Evolutionary conservation across 2,113 vertebrate genomes (phyloP), one percentile per base, ranked within the genome.

Genomic region (Ochotona princeps): DNA sequence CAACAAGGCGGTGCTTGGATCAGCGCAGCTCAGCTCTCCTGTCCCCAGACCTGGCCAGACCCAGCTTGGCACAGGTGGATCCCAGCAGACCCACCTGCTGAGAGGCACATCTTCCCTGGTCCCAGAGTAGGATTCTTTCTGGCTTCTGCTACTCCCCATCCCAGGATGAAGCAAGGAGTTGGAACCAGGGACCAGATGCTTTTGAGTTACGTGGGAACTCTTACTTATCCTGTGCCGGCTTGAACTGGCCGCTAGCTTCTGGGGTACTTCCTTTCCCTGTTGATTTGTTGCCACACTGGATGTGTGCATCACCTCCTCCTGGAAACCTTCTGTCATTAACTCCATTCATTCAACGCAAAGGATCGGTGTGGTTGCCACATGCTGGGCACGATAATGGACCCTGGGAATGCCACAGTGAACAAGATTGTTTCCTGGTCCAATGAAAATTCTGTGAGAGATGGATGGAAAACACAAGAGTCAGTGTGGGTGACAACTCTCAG

Each of bases 261-360:
- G 18, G 60, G 18, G 47, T 83, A 28, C 13, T 14, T 65, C 25
- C 9, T 63, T 69, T 94, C 23, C 76, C 57, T 88, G 30, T 35
- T 6, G 17, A 70, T 51, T 15, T 6, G 21, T 76, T 63, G 12
- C 38, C 38, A 5, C 17, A 57, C 30, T 57, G 65, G 23, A 7
- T 35, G 9, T 47, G 11, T 8, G 21, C 6, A 38, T 72, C 13
- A 67, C 66, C 47, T 75, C 80, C 28, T 92, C 35, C 72, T 73
- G 83, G 89, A 67, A 91, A 72, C 28, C 72, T 83, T 89, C 78
- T 83, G 54, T 44, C 54, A 54, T 49, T 74, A 60, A 38, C 38
- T 69, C 32, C 80, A 51, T 67, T 44, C 49, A 51, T 26, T 66
- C 5, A 21, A 11, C 20, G 21, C 0, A 6, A 70, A 25, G 54